Evolutionary conservation across 2,888 invertebrate species (phyloP).

Genomic region (Spisula solida): DNA sequence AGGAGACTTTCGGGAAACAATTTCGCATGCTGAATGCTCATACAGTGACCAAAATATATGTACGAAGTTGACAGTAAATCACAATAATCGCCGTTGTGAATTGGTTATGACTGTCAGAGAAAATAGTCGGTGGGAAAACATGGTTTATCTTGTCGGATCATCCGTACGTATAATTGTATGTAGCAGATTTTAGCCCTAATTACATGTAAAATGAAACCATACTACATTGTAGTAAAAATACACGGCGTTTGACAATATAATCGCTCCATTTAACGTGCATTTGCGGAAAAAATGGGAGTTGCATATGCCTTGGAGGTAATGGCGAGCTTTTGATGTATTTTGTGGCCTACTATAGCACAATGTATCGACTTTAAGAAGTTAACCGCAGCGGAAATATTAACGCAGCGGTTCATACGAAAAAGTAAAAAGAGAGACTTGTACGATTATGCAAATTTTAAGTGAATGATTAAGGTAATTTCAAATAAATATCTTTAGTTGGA

Average conservation of each 20-base stretch:
- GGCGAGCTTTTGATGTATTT: slow-evolving; percentile 1
- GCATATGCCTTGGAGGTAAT: neutral
- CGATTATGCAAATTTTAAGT: too few species aligned
- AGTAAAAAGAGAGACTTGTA: too few species aligned
- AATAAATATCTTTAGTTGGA: too few species aligned
- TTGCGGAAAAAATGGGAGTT: neutral
- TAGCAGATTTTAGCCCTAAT: neutral
- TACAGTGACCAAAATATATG: neutral
- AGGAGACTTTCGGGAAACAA: neutral
- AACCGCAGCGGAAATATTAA: neutral
- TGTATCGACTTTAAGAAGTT: neutral
- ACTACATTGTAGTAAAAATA: neutral
- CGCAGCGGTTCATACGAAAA: neutral
- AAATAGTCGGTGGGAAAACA: slow-evolving; percentile 7
- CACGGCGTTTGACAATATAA: slow-evolving; percentile 16
- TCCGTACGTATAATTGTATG: neutral
- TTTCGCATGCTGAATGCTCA: neutral
- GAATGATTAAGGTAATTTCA: too few species aligned
- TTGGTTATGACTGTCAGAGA: neutral
- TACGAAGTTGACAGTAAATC: neutral
- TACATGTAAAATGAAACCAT: neutral
- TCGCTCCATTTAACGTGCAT: slow-evolving; percentile 17
- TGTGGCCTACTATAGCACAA: neutral
- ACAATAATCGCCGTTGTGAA: neutral
- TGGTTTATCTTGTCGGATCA: neutral